phyloP scores from a whole-genome alignment of 2,888 invertebrate species.

The Molorchus minor region DNA sequence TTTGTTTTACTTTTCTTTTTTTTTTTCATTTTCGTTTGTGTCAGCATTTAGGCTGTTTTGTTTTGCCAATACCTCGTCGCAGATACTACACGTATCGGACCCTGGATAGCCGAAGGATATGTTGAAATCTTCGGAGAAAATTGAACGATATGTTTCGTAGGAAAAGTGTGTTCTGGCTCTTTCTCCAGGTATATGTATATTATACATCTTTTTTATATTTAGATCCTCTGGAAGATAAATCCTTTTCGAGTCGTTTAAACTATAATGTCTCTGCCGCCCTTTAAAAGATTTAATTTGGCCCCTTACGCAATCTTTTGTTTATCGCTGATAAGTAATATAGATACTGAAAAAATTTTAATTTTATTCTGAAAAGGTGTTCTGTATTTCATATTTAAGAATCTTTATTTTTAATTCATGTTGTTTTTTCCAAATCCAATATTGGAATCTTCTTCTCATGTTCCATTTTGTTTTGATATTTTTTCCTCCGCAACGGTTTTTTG shows the following conservation, averaged over 20 bases:
- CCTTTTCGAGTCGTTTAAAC: slow-evolving; percentile 28
- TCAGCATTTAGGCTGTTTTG: too few species aligned
- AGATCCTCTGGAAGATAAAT: slow-evolving; percentile 33
- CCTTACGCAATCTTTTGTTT: slow-evolving; percentile 16
- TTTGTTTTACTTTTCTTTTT: neutral
- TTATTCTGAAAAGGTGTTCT: too few species aligned
- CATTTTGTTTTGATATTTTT: too few species aligned
- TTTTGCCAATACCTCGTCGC: too few species aligned
- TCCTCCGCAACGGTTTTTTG: too few species aligned
- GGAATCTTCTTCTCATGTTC: too few species aligned
- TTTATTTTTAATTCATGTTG: too few species aligned
- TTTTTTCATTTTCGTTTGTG: too few species aligned
- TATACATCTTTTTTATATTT: slow-evolving; percentile 31
- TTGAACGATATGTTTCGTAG: slow-evolving; percentile 7
- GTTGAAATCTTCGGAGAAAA: neutral
- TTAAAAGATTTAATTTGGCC: slow-evolving; percentile 35
- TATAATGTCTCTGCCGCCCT: slow-evolving; percentile 32
- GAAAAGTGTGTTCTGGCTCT: slow-evolving; percentile 2
- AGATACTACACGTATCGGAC: neutral
- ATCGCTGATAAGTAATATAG: too few species aligned
- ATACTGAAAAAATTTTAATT: too few species aligned
- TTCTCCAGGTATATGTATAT: neutral
- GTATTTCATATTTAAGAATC: too few species aligned
- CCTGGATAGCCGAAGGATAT: neutral
- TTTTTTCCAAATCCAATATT: too few species aligned